Conservation (phyloP, 2,888 invertebrate genomes). For the Teleogryllus oceanicus region DNA sequence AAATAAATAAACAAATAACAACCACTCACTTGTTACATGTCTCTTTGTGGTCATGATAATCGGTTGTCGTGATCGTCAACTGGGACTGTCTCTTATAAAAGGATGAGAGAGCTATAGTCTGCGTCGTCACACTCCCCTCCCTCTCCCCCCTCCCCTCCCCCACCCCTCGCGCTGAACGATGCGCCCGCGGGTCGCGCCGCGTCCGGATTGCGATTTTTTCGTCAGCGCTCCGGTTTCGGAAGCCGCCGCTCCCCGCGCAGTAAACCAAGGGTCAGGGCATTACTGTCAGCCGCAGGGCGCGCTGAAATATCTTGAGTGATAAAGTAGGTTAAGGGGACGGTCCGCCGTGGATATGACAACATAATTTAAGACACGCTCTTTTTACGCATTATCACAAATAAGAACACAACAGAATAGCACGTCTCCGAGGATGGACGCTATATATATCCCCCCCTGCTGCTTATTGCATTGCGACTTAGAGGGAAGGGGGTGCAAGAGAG, state of each 20-base stretch:
- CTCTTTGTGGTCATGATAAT: too few species aligned
- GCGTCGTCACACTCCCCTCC: too few species aligned
- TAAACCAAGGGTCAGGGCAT: not conserved
- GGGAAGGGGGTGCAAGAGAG: not conserved
- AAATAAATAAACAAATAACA: too few species aligned
- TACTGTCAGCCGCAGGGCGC: not conserved
- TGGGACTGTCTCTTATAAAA: too few species aligned
- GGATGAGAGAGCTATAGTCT: too few species aligned
- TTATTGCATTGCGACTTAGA: not conserved
- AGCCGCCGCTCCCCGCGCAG: not conserved
- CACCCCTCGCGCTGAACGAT: too few species aligned
- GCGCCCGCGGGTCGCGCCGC: too few species aligned
- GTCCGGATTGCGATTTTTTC: too few species aligned
- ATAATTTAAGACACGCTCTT: not conserved
- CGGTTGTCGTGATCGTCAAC: too few species aligned
- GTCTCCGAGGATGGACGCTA: not conserved
- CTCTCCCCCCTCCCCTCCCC: too few species aligned
- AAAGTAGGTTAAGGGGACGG: not conserved
- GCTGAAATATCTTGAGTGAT: conserved; percentile 18
- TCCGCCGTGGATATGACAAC: not conserved
- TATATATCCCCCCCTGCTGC: not conserved
- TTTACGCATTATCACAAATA: conserved; percentile 18
- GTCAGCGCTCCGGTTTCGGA: not conserved
- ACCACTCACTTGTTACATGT: too few species aligned
- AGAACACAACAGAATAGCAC: conserved; percentile 1